These are phyloP conservation scores for Sebastes minor DNA, from an alignment of 2,797 vertebrate species.

Conservation along the genomic window DNA sequence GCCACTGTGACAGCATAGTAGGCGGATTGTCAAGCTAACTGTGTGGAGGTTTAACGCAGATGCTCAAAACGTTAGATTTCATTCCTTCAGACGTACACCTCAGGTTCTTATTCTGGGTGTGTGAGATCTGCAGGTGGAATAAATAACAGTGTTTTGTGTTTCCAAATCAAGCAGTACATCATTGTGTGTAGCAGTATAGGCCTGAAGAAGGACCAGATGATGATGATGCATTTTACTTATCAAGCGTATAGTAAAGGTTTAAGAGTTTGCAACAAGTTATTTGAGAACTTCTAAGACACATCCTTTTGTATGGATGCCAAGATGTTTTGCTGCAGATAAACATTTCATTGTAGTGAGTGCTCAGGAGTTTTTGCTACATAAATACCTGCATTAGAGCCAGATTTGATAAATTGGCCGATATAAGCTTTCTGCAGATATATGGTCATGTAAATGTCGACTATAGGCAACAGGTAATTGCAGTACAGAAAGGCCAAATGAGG, in stretches of 20 bases:
- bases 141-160: background rate
- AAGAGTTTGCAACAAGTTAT: background rate
- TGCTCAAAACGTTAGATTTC: background rate
- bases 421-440: background rate
- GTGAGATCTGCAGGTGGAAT: background rate
- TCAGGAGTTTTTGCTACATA: background rate
- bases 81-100: background rate
- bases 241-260: background rate
- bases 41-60: background rate
- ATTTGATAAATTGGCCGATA: background rate
- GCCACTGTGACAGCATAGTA: background rate
- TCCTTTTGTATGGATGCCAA: background rate
- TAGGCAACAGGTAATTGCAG: no score
- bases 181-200: background rate
- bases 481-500: background rate
- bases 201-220: background rate
- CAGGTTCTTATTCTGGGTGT: background rate
- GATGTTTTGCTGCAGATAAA: background rate
- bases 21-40: background rate
- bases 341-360: background rate
- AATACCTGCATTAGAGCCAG: background rate
- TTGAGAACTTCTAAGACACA: background rate
- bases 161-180: background rate
- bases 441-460: background rate
- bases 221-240: background rate